These are phyloP conservation scores for Zapornia atra DNA, from an alignment of 2,113 vertebrate genomes.

Conservation along the genomic window DNA sequence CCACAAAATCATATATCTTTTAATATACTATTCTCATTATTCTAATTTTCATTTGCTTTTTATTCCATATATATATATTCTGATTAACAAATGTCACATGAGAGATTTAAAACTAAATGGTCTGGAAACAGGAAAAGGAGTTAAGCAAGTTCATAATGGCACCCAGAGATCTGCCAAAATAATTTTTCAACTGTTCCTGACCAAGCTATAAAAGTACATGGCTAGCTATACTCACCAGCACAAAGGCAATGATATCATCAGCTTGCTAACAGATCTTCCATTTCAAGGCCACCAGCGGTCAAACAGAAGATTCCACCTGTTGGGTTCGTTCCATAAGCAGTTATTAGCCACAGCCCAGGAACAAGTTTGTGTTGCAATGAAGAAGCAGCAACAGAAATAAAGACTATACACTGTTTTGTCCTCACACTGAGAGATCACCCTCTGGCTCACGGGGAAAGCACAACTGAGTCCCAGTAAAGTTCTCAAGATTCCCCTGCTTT, in stretches of 20 bases:
- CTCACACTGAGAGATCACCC: background rate
- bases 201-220: conserved; percentile 13
- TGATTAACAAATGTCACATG: conserved; percentile 33
- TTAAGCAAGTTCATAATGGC: conserved; percentile 56
- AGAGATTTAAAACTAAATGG: conserved; percentile 57
- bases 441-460: background rate
- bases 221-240: background rate
- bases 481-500: background rate
- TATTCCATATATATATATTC: background rate
- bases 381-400: background rate
- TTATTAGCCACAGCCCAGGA: background rate
- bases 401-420: background rate
- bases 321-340: background rate
- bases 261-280: background rate
- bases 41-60: conserved; percentile 50
- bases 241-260: background rate
- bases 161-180: conserved; percentile 51
- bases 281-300: background rate
- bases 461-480: background rate
- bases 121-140: conserved; percentile 15
- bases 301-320: background rate
- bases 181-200: conserved; percentile 21
- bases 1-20: background rate
- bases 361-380: background rate
- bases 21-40: conserved; percentile 3